phyloP scores from a whole-genome alignment of 2,888 invertebrate species.

The Dasypogon diadema region DNA sequence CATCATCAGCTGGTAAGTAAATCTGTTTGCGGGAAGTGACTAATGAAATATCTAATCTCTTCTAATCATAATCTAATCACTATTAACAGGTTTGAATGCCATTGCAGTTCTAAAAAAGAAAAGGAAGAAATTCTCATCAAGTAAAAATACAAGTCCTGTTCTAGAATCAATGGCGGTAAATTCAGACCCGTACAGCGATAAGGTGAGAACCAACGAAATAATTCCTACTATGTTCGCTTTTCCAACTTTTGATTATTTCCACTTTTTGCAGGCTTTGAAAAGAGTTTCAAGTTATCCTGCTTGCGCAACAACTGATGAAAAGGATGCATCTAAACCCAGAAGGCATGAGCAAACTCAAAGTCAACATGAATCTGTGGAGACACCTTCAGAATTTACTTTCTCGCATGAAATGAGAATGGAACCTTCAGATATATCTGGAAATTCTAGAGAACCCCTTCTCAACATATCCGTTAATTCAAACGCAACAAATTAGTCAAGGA shows the following conservation, averaged over 20 bases:
- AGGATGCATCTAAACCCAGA: conserved; percentile 65
- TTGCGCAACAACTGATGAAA: conserved; percentile 66
- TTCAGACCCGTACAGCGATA: conserved; percentile 36
- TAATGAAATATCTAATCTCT: too few relatives aligned
- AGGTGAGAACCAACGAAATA: background rate
- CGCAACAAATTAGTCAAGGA: conserved; percentile 37
- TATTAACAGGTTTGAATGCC: conserved; percentile 73
- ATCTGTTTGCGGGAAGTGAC: too few relatives aligned
- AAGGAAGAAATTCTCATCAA: conserved; percentile 86
- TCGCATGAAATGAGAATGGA: conserved; percentile 60
- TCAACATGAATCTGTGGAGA: conserved; percentile 73
- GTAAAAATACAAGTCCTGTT: conserved; percentile 76
- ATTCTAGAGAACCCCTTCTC: conserved; percentile 76
- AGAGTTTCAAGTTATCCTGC: conserved; percentile 80
- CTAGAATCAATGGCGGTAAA: conserved; percentile 67
- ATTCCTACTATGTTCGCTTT: background rate
- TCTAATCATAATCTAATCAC: too few relatives aligned
- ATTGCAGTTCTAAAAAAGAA: conserved; percentile 82
- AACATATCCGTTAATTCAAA: conserved; percentile 63
- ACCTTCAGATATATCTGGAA: conserved; percentile 67
- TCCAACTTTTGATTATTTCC: background rate
- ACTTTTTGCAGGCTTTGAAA: conserved; percentile 71
- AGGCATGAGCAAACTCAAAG: conserved; percentile 75
- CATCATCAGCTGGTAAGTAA: conserved; percentile 19
- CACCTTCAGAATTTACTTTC: conserved; percentile 63